phyloP scores from a whole-genome alignment of 92 coral and sea anemone genomes.

The Epizoanthus illoricatus region DNA sequence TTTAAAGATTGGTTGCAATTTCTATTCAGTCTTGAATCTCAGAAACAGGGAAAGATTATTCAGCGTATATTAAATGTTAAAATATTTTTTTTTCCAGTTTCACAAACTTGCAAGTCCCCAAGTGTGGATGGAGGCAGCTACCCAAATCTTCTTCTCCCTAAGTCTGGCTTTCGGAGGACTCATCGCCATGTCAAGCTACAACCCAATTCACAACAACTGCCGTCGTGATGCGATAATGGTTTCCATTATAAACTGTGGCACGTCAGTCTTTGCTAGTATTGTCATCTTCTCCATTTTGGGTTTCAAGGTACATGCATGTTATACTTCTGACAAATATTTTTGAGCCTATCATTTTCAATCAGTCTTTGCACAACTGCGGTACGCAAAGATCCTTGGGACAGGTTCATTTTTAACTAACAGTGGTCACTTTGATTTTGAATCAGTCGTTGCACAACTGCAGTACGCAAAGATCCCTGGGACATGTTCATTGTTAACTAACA shows the following conservation, averaged over 20 bases:
- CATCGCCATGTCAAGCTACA: conserved; percentile 97
- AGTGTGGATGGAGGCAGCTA: conserved; percentile 98
- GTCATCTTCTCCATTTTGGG: conserved; percentile 93
- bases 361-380: background rate
- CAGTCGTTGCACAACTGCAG: too few species aligned
- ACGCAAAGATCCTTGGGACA: too few species aligned
- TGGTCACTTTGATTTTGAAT: too few species aligned
- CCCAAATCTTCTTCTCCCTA: conserved; percentile 96
- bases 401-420: background rate
- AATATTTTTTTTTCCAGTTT: conserved; percentile 71
- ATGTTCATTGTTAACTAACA: too few species aligned
- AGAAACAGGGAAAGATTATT: too few species aligned
- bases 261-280: conserved; percentile 91
- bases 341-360: background rate
- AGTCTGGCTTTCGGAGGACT: conserved; percentile 98
- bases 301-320: conserved; percentile 69
- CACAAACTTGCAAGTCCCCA: conserved; percentile 65
- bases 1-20: too few species aligned
- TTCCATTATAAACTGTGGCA: conserved; percentile 90
- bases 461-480: too few species aligned
- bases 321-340: too few species aligned
- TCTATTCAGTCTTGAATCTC: too few species aligned
- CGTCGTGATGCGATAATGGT: conserved; percentile 93
- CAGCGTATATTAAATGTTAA: too few species aligned
- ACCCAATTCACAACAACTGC: conserved; percentile 96